Evolutionary conservation across 1,140 invertebrate species (phyloP), one percentile per base, ranked within the genome.

Genomic region (Leptinotarsa defecta): DNA sequence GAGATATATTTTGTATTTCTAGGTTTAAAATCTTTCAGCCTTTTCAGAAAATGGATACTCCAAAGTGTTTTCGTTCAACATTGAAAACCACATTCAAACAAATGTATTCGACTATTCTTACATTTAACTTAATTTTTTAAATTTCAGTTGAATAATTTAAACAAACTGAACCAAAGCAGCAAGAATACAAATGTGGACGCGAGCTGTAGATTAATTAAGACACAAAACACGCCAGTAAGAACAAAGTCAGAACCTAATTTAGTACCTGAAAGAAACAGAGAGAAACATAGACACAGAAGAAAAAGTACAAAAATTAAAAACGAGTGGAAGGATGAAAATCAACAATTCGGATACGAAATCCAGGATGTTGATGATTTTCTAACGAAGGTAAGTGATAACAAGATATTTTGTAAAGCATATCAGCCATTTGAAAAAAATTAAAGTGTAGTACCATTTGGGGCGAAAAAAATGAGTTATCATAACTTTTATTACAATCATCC

Each of bases 281-380:
- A 57, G n/a, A 57, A 57, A 57, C 73, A 79, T 20, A 78, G 75
- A 24, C 79, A 79, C 61, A 71, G 78, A 67, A 81, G 78, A 24
- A 78, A 62, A 49, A 68, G 75, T 4, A 69, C 22, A 57, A 76
- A 73, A 70, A 73, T 61, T 86, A 78, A 89, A n/a, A 76, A 74
- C 57, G 74, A 78, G 3, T 73, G 69, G 74, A 48, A 87, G 78
- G 89, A 84, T 48, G 87, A 86, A 3, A 86, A 85, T 77, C 85
- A 86, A 69, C 84, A 87, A 74, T 93, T 94, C 77, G 92, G 92
- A 43, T 94, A 94, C 77, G 91, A 94, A 74, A 94, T 94, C 27
- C 87, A 89, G 67, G 92, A 94, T 84, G 88, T 94, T 48, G 92
- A 94, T 77, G 89, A 89, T 43, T 93, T 94, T 82, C 86, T 94